A percentile compares a stretch with the other conserved stretches of the same genome.
Evolutionary conservation across 1,140 invertebrate species (phyloP).

Genomic region (Cherax quadricarinatus): DNA sequence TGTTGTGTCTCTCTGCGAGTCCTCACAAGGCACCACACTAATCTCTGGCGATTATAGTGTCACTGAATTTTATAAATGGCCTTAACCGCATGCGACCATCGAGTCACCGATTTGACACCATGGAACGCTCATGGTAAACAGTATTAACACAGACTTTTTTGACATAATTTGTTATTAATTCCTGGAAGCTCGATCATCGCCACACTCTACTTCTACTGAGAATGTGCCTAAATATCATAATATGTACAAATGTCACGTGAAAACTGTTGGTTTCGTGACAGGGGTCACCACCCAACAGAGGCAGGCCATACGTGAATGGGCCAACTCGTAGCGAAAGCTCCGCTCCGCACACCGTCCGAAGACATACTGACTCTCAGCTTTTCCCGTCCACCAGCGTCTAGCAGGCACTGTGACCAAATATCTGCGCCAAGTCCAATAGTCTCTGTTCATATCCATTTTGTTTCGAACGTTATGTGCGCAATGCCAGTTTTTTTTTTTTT

Average conservation of each 20-base stretch:
- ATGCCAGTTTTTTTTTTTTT: background rate
- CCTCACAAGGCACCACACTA: background rate
- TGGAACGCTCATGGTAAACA: background rate
- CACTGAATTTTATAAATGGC: background rate
- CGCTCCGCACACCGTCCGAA: background rate
- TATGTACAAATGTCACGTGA: background rate
- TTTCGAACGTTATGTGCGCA: background rate
- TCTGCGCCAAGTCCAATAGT: background rate
- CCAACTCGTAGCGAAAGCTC: background rate
- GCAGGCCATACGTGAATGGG: background rate
- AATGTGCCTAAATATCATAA: background rate
- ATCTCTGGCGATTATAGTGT: background rate
- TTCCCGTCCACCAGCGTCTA: slow-evolving; percentile 10
- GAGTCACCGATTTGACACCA: background rate
- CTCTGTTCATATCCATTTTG: background rate
- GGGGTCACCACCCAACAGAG: background rate
- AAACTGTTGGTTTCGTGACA: background rate
- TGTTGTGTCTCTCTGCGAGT: background rate
- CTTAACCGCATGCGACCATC: background rate
- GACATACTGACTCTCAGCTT: slow-evolving; percentile 16
- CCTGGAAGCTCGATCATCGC: background rate
- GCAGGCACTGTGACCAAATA: background rate
- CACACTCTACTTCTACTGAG: background rate
- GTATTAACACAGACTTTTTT: background rate
- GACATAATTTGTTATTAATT: background rate